These are phyloP conservation scores for Macropus fuliginosus DNA, from an alignment of 2,797 vertebrate species.

Conservation along the genomic window DNA sequence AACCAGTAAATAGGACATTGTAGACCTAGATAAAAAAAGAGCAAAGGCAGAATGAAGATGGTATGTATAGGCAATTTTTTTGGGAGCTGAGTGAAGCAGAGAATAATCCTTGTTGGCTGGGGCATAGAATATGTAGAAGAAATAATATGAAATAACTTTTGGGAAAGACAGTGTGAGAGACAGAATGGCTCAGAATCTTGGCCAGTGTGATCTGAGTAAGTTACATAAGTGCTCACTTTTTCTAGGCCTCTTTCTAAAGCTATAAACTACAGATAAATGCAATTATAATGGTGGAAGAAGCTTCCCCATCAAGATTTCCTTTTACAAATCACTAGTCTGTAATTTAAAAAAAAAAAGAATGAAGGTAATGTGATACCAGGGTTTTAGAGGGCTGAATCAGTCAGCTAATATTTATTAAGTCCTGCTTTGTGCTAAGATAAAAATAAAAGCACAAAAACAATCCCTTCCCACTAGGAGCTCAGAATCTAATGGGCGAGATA, in stretches of 20 bases:
- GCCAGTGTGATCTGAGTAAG: neutral
- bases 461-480: neutral
- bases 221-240: neutral
- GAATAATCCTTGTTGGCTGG: neutral
- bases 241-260: neutral
- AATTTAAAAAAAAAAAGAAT: neutral
- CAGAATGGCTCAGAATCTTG: neutral
- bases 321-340: neutral
- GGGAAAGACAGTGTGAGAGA: neutral
- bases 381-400: neutral
- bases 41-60: neutral
- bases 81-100: neutral
- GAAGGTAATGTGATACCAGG: neutral
- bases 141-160: neutral
- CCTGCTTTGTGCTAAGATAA: neutral
- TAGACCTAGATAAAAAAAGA: neutral
- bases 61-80: neutral
- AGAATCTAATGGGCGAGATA: neutral
- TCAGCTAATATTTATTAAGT: neutral
- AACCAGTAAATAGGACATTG: neutral
- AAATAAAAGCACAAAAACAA: neutral
- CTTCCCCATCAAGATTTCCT: neutral
- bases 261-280: neutral
- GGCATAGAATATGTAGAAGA: neutral
- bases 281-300: neutral